Percentiles rank a stretch among this genome's conserved stretches.
These are phyloP conservation scores for Anthonomus grandis DNA, from an alignment of 1,140 invertebrate genomes.

Conservation along the genomic window DNA sequence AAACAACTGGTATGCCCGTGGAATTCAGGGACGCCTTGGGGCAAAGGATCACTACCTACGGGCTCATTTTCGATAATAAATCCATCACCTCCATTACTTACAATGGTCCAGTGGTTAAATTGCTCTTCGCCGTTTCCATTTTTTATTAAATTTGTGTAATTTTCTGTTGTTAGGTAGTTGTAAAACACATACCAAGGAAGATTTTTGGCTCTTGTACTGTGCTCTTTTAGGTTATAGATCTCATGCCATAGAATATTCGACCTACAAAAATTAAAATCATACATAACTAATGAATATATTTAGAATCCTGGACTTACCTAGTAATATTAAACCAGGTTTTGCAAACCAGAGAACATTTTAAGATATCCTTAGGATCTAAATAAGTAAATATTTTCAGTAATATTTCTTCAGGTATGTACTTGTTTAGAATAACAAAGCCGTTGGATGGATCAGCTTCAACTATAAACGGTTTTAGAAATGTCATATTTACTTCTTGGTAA, in stretches of 20 bases:
- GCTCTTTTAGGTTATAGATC: constrained; percentile 27
- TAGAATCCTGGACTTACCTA: no score
- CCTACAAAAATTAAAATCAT: no score
- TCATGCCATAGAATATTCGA: constrained; percentile 36
- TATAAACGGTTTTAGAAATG: constrained; percentile 21
- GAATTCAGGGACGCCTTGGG: constrained; percentile 36
- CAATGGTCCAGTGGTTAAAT: constrained; percentile 45
- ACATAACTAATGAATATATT: no score
- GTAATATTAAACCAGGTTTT: constrained; percentile 43
- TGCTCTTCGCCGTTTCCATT: constrained; percentile 46
- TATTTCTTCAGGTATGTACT: constrained; percentile 43
- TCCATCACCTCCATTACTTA: constrained; percentile 41
- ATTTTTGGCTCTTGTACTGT: constrained; percentile 30
- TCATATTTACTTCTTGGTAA: no score
- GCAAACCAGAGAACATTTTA: constrained; percentile 39
- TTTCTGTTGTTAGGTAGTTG: constrained; percentile 35
- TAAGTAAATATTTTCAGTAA: constrained; percentile 38
- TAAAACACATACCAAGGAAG: constrained; percentile 46
- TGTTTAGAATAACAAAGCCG: constrained; percentile 35
- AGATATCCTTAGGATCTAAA: constrained; percentile 30
- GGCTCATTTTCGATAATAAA: constrained; percentile 45
- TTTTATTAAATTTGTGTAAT: constrained; percentile 46
- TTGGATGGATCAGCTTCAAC: constrained; percentile 32
- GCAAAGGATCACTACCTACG: constrained; percentile 32
- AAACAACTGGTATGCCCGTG: constrained; percentile 42